Evolutionary conservation across 2,888 invertebrate species (phyloP), one percentile per base, ranked within the genome.

Genomic region (Chydorus sphaericus): DNA sequence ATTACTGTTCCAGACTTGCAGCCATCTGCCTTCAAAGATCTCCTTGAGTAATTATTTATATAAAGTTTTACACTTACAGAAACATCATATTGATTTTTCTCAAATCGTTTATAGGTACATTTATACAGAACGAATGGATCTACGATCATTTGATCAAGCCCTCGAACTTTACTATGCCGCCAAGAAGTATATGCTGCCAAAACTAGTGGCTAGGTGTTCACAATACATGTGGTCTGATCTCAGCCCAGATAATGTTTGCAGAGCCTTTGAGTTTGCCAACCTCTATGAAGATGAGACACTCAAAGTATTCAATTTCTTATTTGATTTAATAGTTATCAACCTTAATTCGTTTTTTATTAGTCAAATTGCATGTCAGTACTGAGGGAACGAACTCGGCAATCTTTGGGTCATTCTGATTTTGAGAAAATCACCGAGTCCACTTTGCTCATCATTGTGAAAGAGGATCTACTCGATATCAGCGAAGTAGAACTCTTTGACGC

Each of bases 121-220:
- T 56, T 89, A 89, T 65, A 85, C 86, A 7, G 87, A 88, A 63
- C 78, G 79, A 61, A 83, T 88, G 37, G 82, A 82, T 62, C 78
- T 88, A 10, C 78, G 79, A 58, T 85, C 86, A 0, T 87, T 89
- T 67, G 88, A 88, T 64, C 82, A 87, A 65, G 88, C 87, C 0
- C 88, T 87, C 67, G 88, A 89, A 64, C 68, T 89, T 33, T 89
- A 88, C 66, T 89, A 89, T 67, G 86, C 84, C 55, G 88, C 87
- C 10, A 89, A 89, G 65, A 89, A 89, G 65, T 89, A 89, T 64
- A 85, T 89, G 83, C 68, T 89, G 56, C 88, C 88, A 0, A 81
- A 83, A 68, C 73, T 89, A 8, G 85, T 88, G 0, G 82, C 86
- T 61, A 82, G 85, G 62, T 89, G 89, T 66, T 88, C 86, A 0